These are phyloP conservation scores for Dichetophora obliterata DNA, from an alignment of 2,888 invertebrate species.

Conservation along the genomic window DNA sequence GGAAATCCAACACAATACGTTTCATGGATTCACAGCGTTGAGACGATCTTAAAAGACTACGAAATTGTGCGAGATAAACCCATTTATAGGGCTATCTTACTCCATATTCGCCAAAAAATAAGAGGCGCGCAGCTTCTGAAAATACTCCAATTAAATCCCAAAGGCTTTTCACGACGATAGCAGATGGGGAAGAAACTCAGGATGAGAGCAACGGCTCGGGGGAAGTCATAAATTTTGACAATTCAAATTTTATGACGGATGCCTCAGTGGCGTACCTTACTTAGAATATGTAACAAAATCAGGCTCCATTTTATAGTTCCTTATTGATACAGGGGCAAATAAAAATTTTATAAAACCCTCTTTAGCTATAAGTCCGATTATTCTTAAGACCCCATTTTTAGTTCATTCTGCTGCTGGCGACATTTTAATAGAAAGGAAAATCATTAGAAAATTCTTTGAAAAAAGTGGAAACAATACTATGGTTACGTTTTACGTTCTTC, in stretches of 20 bases:
- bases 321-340: neutral
- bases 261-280: too few relatives aligned
- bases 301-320: too few relatives aligned
- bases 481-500: constrained; percentile 5
- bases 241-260: too few relatives aligned
- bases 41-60: neutral
- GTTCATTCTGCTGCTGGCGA: neutral
- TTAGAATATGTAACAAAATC: too few relatives aligned
- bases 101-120: constrained; percentile 45
- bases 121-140: neutral
- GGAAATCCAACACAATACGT: constrained; percentile 1
- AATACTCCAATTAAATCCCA: too few relatives aligned
- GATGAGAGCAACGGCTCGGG: too few relatives aligned
- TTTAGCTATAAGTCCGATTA: neutral
- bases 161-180: too few relatives aligned
- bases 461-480: neutral
- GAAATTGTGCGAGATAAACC: neutral
- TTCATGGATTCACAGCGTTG: constrained; percentile 6
- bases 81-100: constrained; percentile 36
- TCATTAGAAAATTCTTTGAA: neutral
- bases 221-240: too few relatives aligned
- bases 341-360: neutral
- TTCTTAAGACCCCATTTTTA: neutral
- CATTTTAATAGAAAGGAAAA: neutral
- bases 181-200: too few relatives aligned